phyloP scores from a whole-genome alignment of 2,113 vertebrate genomes.

The Rhinolophus sinicus region DNA sequence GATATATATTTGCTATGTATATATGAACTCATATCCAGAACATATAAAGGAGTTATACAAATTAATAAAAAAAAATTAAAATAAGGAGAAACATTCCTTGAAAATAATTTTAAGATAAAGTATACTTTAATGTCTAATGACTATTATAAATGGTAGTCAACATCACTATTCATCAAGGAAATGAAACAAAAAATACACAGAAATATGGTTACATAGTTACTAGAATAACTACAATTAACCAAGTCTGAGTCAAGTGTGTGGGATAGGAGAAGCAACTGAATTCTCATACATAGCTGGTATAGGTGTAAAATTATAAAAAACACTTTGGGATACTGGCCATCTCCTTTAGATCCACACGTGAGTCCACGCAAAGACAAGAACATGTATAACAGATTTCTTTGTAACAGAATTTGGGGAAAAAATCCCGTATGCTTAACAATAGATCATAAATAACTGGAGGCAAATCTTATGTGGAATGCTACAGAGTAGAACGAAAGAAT shows the following conservation, averaged over 20 bases:
- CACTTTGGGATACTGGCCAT: not conserved
- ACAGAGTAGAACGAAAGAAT: not conserved
- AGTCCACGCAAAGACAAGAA: not conserved
- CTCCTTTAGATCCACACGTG: not conserved
- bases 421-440: not conserved
- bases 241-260: not conserved
- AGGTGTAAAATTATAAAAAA: not conserved
- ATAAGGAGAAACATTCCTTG: not conserved
- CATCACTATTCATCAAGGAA: not conserved
- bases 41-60: not conserved
- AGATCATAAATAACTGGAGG: not conserved
- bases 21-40: not conserved
- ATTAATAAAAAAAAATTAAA: not conserved
- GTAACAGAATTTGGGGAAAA: not conserved
- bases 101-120: not conserved
- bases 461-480: not conserved
- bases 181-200: not conserved
- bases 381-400: not conserved
- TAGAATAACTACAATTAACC: not conserved
- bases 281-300: not conserved
- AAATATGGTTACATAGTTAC: not conserved
- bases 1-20: not conserved
- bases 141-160: not conserved
- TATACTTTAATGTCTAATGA: not conserved
- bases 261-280: not conserved